A percentile compares a stretch with the other conserved stretches of the same genome.
phyloP scores from a whole-genome alignment of 2,797 vertebrate species.

The Melanotaenia parkinsoni region DNA sequence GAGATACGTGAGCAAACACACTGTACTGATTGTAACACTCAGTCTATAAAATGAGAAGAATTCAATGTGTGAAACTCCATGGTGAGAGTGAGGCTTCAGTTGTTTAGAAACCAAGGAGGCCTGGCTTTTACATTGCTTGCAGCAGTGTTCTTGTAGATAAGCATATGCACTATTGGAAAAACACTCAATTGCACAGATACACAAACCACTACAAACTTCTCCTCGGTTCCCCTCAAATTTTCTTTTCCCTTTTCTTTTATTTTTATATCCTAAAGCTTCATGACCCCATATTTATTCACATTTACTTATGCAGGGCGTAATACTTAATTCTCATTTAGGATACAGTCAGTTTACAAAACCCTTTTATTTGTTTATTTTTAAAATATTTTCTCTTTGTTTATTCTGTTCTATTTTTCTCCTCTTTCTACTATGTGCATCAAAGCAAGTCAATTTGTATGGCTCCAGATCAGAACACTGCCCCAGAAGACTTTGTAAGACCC shows the following conservation, averaged over 20 bases:
- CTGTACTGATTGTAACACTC: conserved; percentile 38
- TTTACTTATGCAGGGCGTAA: not conserved
- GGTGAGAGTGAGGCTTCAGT: conserved; percentile 20
- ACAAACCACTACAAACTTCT: conserved; percentile 15
- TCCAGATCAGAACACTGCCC: conserved; percentile 14
- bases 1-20: conserved; percentile 50
- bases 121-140: conserved; percentile 16
- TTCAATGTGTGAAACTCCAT: conserved; percentile 18
- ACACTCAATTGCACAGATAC: conserved; percentile 8
- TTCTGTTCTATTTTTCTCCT: conserved; percentile 14
- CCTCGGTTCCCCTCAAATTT: conserved; percentile 5
- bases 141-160: conserved; percentile 27
- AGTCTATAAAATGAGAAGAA: conserved; percentile 33
- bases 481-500: conserved; percentile 1
- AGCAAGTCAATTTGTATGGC: conserved; percentile 12
- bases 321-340: conserved; percentile 24
- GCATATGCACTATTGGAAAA: conserved; percentile 1
- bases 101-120: conserved; percentile 32
- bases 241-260: conserved; percentile 9
- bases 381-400: conserved; percentile 8
- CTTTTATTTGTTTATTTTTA: conserved; percentile 3
- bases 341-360: conserved; percentile 11
- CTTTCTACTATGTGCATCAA: conserved; percentile 15
- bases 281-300: conserved; percentile 12
- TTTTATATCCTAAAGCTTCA: not conserved